A percentile compares a stretch with the other conserved stretches of the same genome.
These are phyloP conservation scores for Psittacula echo DNA, from an alignment of 2,797 vertebrate species.

Conservation along the genomic window DNA sequence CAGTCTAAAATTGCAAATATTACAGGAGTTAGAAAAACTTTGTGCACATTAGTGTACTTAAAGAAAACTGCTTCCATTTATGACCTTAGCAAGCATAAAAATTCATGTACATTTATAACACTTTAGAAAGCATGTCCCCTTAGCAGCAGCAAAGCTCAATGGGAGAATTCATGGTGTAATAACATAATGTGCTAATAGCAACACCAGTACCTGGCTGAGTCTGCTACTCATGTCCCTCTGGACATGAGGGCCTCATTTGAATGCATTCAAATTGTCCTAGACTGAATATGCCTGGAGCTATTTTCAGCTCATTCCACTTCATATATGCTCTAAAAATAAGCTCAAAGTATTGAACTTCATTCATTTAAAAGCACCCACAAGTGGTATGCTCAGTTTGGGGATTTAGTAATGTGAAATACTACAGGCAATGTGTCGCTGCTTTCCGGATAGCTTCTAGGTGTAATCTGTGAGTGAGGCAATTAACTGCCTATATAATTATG, in stretches of 20 bases:
- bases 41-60: not conserved
- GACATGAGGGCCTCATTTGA: not conserved
- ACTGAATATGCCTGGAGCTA: slow-evolving; percentile 16
- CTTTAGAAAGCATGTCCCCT: not conserved
- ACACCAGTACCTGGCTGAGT: not conserved
- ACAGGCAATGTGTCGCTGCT: not conserved
- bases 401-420: not conserved
- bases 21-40: not conserved
- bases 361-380: slow-evolving; percentile 8
- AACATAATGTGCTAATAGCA: slow-evolving; percentile 8
- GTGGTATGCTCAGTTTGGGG: not conserved
- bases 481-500: not conserved
- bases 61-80: not conserved
- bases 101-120: slow-evolving; percentile 21
- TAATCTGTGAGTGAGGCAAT: not conserved
- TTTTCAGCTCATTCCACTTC: slow-evolving; percentile 44
- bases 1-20: not conserved
- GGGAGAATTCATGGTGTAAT: slow-evolving; percentile 11
- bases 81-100: slow-evolving; percentile 30
- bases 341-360: not conserved
- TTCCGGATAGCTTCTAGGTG: not conserved
- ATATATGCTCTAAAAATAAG: slow-evolving; percentile 38
- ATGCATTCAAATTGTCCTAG: slow-evolving; percentile 11
- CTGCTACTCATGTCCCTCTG: slow-evolving; percentile 56
- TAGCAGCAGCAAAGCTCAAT: not conserved